These are phyloP conservation scores for Pseudopodoces humilis DNA, from an alignment of 2,113 vertebrate species.

Conservation along the genomic window DNA sequence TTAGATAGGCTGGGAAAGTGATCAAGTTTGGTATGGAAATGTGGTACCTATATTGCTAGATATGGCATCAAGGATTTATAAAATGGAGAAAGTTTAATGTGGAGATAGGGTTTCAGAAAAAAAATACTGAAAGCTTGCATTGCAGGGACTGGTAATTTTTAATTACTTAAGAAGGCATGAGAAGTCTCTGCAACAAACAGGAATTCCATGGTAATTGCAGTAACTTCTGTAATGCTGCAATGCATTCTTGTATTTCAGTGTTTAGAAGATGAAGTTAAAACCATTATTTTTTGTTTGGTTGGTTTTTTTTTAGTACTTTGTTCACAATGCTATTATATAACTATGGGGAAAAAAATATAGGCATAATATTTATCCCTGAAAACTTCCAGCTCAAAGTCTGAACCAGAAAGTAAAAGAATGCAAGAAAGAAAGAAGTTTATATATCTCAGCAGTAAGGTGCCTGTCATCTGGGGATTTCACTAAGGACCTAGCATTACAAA, in stretches of 20 bases:
- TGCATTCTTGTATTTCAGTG: not conserved
- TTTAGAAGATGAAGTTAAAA: not conserved
- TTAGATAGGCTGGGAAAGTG: not conserved
- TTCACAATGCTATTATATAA: not conserved
- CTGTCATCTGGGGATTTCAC: slow-evolving; percentile 1
- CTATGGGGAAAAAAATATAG: not conserved
- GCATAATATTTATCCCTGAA: not conserved
- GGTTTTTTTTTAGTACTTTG: not conserved
- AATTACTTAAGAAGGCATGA: not conserved
- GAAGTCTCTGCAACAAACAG: not conserved
- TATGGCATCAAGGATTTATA: not conserved
- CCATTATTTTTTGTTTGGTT: not conserved
- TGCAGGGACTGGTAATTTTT: not conserved
- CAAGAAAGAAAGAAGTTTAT: not conserved
- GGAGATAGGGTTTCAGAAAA: not conserved
- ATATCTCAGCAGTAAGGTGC: not conserved
- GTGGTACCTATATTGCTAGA: not conserved
- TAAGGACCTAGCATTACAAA: not conserved
- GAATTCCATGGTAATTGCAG: not conserved
- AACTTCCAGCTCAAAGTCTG: not conserved
- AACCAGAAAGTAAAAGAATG: not conserved
- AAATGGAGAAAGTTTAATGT: not conserved
- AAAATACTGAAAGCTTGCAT: not conserved
- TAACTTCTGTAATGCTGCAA: not conserved
- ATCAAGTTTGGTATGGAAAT: not conserved